These are phyloP conservation scores for Tachina lurida DNA, from an alignment of 2,888 invertebrate species.

Conservation along the genomic window DNA sequence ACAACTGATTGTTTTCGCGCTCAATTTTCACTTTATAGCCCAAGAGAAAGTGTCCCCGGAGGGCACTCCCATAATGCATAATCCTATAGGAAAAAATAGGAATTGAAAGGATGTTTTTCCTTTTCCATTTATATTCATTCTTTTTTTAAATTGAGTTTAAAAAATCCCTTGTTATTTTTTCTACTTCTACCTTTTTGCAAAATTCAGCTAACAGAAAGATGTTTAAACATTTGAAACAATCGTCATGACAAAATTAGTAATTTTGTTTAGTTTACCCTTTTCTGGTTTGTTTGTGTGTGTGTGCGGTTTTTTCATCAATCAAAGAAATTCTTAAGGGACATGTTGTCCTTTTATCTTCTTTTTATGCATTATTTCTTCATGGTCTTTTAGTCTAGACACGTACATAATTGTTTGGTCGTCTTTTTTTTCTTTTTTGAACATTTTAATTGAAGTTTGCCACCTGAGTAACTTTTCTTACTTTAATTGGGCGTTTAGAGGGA, in stretches of 20 bases:
- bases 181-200: not conserved
- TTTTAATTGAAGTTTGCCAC: slow-evolving; percentile 5
- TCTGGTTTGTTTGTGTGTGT: not conserved
- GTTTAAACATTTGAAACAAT: not conserved
- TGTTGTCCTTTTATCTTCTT: not conserved
- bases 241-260: not conserved
- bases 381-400: slow-evolving; percentile 3
- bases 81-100: too few species aligned
- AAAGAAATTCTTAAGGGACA: not conserved
- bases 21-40: too few species aligned
- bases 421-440: not conserved
- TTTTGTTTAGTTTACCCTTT: not conserved
- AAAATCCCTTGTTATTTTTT: not conserved
- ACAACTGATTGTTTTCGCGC: too few species aligned
- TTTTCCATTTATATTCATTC: too few species aligned
- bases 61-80: too few species aligned
- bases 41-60: too few species aligned
- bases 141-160: too few species aligned
- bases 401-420: not conserved
- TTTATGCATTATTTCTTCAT: not conserved
- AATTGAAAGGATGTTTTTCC: too few species aligned
- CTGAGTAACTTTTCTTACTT: not conserved
- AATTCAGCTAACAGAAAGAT: not conserved
- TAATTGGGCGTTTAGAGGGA: too few species aligned
- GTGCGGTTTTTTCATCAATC: not conserved